Percentiles rank a stretch among this genome's conserved stretches.
Evolutionary conservation across 2,888 invertebrate species (phyloP).

Genomic region (Tetrapedia diversipes): DNA sequence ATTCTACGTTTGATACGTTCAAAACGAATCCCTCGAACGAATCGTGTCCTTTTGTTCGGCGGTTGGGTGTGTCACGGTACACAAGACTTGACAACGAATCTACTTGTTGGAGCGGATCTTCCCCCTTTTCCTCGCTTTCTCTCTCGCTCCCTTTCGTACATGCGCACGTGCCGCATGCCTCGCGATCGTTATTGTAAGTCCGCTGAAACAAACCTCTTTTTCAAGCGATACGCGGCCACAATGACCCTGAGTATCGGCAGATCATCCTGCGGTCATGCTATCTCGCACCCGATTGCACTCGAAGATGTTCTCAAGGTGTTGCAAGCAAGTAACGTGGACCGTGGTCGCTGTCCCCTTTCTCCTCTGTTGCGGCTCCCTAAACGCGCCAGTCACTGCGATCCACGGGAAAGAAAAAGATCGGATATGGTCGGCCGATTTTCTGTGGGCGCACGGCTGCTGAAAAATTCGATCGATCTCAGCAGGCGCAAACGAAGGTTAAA

Average conservation of each 20-base stretch:
- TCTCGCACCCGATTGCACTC: conserved; percentile 6
- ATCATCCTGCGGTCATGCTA: conserved; percentile 52
- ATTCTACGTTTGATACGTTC: neutral
- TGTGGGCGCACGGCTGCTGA: neutral
- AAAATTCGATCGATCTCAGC: neutral
- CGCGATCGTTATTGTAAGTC: conserved; percentile 41
- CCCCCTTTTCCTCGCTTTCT: conserved; percentile 3
- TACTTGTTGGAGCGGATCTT: conserved; percentile 29
- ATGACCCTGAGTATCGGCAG: conserved; percentile 36
- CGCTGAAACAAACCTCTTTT: conserved; percentile 47
- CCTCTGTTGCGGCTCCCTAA: too few relatives aligned
- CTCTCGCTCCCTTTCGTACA: conserved; percentile 37
- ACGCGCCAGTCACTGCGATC: neutral
- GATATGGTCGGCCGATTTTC: neutral
- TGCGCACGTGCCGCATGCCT: conserved; percentile 42
- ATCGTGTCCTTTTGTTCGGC: neutral
- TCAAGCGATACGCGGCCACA: conserved; percentile 56
- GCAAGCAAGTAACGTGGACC: too few relatives aligned
- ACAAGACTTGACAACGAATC: neutral
- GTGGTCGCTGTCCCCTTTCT: too few relatives aligned
- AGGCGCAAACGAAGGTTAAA: conserved; percentile 25
- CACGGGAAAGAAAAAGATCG: neutral
- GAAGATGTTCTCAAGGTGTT: too few relatives aligned
- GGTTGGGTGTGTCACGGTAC: conserved; percentile 32
- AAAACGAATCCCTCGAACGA: neutral